These are phyloP conservation scores for Pristionchus entomophagus DNA, from an alignment of 2,888 invertebrate species.

Conservation along the genomic window DNA sequence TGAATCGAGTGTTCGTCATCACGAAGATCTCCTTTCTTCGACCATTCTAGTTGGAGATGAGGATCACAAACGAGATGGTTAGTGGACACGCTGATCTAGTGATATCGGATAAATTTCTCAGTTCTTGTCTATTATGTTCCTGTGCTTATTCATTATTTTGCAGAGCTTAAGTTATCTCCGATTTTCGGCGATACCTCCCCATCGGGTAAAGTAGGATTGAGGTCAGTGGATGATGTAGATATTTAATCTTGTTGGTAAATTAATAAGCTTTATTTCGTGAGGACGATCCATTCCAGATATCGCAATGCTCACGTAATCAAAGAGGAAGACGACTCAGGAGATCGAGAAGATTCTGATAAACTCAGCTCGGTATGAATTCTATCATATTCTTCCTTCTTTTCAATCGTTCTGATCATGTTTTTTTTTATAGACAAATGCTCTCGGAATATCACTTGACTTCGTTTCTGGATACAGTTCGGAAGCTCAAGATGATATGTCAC, in stretches of 20 bases:
- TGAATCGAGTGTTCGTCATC: slow-evolving; percentile 37
- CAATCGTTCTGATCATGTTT: background rate
- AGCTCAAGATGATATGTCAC: background rate
- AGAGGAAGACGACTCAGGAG: background rate
- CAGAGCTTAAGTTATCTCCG: slow-evolving; percentile 42
- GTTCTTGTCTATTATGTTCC: background rate
- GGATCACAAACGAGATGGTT: slow-evolving; percentile 33
- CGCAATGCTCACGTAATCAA: background rate
- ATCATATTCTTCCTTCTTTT: background rate
- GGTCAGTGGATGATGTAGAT: background rate
- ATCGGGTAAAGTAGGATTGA: slow-evolving; percentile 24
- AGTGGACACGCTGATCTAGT: background rate
- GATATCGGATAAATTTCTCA: background rate
- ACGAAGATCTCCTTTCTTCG: slow-evolving; percentile 42
- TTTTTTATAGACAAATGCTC: background rate
- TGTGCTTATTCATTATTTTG: background rate
- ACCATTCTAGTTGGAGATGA: slow-evolving; percentile 37
- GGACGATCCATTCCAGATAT: background rate
- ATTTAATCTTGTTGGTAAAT: background rate
- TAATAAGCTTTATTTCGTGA: background rate
- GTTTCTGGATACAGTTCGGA: background rate
- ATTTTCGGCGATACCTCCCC: slow-evolving; percentile 42
- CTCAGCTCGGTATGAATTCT: background rate
- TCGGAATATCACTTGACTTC: background rate
- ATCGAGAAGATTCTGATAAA: background rate